Conservation (phyloP, 92 coral and sea anemone genomes). For the Parazoanthus atlanticus region DNA sequence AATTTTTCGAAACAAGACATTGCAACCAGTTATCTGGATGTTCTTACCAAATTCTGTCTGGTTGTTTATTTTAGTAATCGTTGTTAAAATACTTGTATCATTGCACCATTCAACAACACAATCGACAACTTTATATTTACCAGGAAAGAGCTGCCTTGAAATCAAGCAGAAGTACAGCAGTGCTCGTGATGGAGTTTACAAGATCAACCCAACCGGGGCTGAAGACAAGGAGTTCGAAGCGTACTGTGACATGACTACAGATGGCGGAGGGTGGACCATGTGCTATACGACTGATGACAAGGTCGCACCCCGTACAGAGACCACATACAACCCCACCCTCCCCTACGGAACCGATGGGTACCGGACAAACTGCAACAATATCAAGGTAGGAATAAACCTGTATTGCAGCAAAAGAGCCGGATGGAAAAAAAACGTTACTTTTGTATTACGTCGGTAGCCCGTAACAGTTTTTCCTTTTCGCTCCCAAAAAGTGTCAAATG, state of each 20-base stretch:
- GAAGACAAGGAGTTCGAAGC: constrained; percentile 37
- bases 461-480: no score
- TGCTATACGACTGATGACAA: constrained; percentile 52
- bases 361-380: constrained; percentile 38
- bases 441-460: no score
- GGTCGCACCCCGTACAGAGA: constrained; percentile 29
- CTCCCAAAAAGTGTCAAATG: no score
- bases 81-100: no score
- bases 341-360: constrained; percentile 50
- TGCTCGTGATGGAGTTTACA: constrained; percentile 41
- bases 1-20: no score
- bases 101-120: no score
- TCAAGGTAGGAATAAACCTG: neutral
- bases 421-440: no score
- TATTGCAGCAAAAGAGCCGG: no score
- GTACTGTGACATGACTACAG: constrained; percentile 59
- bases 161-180: neutral
- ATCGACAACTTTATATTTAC: neutral
- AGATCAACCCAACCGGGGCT: constrained; percentile 51
- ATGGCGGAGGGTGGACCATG: constrained; percentile 66
- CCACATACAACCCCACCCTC: constrained; percentile 18
- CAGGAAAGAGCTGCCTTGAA: constrained; percentile 7
- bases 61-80: no score
- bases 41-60: no score
- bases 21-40: no score